phyloP scores from a whole-genome alignment of 53 echinoderm and acorn worm species.

The Hippasteria phrygiana region DNA sequence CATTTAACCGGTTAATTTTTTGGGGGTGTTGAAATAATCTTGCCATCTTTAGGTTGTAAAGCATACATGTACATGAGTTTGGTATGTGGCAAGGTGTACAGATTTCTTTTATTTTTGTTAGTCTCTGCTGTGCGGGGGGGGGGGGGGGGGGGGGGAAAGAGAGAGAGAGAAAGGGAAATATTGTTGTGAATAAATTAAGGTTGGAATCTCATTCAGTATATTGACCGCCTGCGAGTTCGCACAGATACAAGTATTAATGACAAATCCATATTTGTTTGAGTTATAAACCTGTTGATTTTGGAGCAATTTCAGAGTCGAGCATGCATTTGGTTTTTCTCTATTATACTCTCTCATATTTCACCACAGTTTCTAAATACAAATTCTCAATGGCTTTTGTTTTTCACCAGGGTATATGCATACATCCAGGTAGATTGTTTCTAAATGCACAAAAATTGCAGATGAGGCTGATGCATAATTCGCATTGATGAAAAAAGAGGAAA shows the following conservation, averaged over 20 bases:
- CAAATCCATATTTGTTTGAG: no score
- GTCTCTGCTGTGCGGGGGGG: slow-evolving; percentile 28
- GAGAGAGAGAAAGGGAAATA: no score
- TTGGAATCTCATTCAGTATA: no score
- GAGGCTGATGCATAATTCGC: neutral
- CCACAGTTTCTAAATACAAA: neutral
- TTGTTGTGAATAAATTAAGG: no score
- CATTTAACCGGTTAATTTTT: neutral
- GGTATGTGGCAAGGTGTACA: neutral
- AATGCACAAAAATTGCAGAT: neutral
- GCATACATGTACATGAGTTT: neutral
- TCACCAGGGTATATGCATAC: neutral
- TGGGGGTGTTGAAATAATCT: neutral
- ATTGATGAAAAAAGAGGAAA: neutral
- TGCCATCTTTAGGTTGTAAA: slow-evolving; percentile 37
- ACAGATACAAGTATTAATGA: no score
- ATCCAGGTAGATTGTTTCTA: no score
- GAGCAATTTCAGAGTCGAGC: no score
- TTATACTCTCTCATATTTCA: neutral
- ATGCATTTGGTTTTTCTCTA: no score
- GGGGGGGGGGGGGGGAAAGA: no score
- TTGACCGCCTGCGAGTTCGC: no score
- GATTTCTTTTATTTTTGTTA: neutral
- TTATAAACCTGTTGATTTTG: no score
- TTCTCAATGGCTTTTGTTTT: neutral